Evolutionary conservation across 2,888 invertebrate species (phyloP), one percentile per base, ranked within the genome.

Genomic region (Mimas tiliae): DNA sequence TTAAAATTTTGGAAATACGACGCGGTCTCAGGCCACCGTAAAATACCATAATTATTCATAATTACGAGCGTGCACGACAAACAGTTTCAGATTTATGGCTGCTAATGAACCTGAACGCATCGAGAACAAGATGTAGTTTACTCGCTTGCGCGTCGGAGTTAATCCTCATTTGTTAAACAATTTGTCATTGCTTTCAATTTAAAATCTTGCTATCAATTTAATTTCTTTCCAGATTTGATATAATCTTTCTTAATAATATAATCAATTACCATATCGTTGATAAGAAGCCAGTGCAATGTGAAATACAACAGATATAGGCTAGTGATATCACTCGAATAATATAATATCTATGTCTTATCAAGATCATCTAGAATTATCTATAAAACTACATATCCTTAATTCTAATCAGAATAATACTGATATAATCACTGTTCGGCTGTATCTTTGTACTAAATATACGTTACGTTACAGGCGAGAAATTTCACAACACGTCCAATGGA

Each of bases 31-130:
- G 81, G 78, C 79, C 76, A 80, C 85, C 85, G 83, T 86, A 85
- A 84, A 86, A 86, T 82, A 83, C 87, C 82, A 83, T 90, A 87
- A 90, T 87, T 89, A 89, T 86, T 87, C 84, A 86, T 86, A 85
- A 89, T 88, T 85, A 87, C 81, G 83, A 84, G 75, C 84, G 81
- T 80, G 81, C 75, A 84, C 82, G 83, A 86, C 86, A 89, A 88
- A 90, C 88, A 86, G 80, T 80, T 79, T 77, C 75, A 81, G 80
- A 88, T 90, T 90, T 88, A 91, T 85, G 83, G 82, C 79, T 73
- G 76, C 79, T 81, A 83, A 86, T 85, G 82, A 83, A 79, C 80
- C 77, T 77, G 77, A 77, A 78, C 71, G 76, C 75, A 73, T 74
- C 71, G 77, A 74, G 75, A 75, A 75, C 72, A 68, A 74, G 67